Evolutionary conservation across 2,888 invertebrate species (phyloP), one percentile per base, ranked within the genome.

Genomic region (Kryphioiulus occultus): DNA sequence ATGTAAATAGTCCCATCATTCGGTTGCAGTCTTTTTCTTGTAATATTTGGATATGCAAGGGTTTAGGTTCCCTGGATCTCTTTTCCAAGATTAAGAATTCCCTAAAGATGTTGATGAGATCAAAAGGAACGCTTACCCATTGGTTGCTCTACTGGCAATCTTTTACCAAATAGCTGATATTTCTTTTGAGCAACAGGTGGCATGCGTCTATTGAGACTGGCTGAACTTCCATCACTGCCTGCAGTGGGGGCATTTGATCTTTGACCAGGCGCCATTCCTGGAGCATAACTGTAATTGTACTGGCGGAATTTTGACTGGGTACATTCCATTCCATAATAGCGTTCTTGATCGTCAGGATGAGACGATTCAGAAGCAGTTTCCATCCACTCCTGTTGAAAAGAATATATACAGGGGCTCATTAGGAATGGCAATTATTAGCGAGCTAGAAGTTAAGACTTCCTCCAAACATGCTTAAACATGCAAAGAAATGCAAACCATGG

Each of bases 91-190:
- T 44, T 44, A 44, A 44, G 44, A 12, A 44, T 44, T 44, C 15
- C 44, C 5, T 44, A 44, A 12, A 44, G 10, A 9, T 12, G 12
- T 44, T 4, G 53, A 53, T n/a, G n/a, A n/a, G n/a, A n/a, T n/a
- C n/a, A n/a, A n/a, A 53, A 53, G 53, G 53, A 78, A 78, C 9
- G 19, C 84, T 35, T 84, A 91, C 91, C 90, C 88, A 91, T 89
- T 44, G 91, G 90, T 89, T 91, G 91, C 86, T 92, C 96, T 92
- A 96, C 96, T 91, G 96, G 95, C 92, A 95, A 96, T 90, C 97
- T 93, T 92, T 97, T 97, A 10, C 97, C 97, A 91, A 96, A 97
- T 95, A 97, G 95, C 90, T 97, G 97, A 91, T 97, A 97, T 92
- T 97, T 97, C 93, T 97, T 97, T 92, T 97, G 97, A 0, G 95